Conservation (phyloP, 1,140 invertebrate genomes). For the Megalonaias nervosa region DNA sequence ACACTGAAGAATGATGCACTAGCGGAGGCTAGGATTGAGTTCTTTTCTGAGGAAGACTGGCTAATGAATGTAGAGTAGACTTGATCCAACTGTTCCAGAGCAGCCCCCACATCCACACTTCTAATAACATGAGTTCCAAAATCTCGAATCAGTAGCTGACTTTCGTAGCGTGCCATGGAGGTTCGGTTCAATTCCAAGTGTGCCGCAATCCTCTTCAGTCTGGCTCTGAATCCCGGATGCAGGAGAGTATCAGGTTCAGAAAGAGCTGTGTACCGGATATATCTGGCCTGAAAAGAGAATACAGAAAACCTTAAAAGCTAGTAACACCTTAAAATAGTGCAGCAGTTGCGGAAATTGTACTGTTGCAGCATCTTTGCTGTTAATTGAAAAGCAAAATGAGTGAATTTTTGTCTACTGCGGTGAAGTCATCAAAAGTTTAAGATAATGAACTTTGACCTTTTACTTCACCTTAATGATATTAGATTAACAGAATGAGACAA, state of each 20-base stretch:
- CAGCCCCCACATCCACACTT: constrained; percentile 50
- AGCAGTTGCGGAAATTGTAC: too few relatives aligned
- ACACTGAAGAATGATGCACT: constrained; percentile 31
- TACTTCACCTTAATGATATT: too few relatives aligned
- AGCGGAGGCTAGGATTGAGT: constrained; percentile 25
- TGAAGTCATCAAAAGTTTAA: too few relatives aligned
- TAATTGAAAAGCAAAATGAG: too few relatives aligned
- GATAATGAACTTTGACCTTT: too few relatives aligned
- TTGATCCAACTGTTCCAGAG: constrained; percentile 23
- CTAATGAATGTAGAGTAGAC: constrained; percentile 18
- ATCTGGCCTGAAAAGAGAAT: constrained; percentile 11
- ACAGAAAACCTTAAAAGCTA: too few relatives aligned
- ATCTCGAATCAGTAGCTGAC: constrained; percentile 56
- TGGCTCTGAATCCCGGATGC: constrained; percentile 43
- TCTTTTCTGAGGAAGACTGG: background rate
- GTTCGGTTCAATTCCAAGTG: constrained; percentile 43
- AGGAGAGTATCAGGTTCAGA: constrained; percentile 45
- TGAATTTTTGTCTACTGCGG: too few relatives aligned
- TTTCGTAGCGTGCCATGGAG: constrained; percentile 44
- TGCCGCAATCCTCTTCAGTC: constrained; percentile 45
- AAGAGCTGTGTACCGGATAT: constrained; percentile 35
- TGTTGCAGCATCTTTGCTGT: too few relatives aligned
- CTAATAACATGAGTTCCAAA: constrained; percentile 57
- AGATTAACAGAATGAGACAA: too few relatives aligned
- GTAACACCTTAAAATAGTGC: too few relatives aligned